A percentile compares a stretch with the other conserved stretches of the same genome.
These are phyloP conservation scores for Pardosa pseudoannulata DNA, from an alignment of 2,888 invertebrate genomes.

Conservation along the genomic window DNA sequence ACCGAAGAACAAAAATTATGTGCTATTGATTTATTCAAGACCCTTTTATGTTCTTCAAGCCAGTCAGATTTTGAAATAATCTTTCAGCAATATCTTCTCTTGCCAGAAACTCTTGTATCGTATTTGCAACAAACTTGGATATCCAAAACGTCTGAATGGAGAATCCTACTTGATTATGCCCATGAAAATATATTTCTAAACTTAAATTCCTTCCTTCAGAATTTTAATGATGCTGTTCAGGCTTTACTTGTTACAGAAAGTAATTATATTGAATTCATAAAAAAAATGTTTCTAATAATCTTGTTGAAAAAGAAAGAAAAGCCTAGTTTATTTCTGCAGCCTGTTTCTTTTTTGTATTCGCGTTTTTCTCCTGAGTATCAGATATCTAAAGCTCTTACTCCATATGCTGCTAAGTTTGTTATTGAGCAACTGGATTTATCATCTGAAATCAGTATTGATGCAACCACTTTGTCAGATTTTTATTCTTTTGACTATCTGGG, in stretches of 20 bases:
- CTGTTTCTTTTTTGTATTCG: conserved; percentile 32
- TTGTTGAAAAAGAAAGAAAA: conserved; percentile 47
- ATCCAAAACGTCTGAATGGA: conserved; percentile 24
- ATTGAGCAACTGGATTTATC: conserved; percentile 54
- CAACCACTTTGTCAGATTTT: conserved; percentile 30
- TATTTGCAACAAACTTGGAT: conserved; percentile 46
- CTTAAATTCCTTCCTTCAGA: conserved; percentile 22
- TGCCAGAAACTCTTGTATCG: conserved; percentile 18
- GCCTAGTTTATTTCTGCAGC: neutral
- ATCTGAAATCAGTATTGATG: conserved; percentile 40
- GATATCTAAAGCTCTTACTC: conserved; percentile 49
- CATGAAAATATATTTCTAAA: conserved; percentile 43
- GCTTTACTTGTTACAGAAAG: neutral
- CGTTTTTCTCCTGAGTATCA: conserved; percentile 53
- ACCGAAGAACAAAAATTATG: conserved; percentile 20
- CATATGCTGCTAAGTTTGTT: conserved; percentile 55
- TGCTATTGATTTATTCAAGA: conserved; percentile 45
- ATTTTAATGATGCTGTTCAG: conserved; percentile 33
- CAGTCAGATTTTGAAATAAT: conserved; percentile 36
- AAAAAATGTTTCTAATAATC: conserved; percentile 40
- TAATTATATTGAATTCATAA: conserved; percentile 30
- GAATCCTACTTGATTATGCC: conserved; percentile 43
- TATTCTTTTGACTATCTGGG: conserved; percentile 54
- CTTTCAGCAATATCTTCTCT: conserved; percentile 31
- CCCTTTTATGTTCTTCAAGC: conserved; percentile 1